phyloP scores from a whole-genome alignment of 2,888 invertebrate species.

The Drosophila helvetica region DNA sequence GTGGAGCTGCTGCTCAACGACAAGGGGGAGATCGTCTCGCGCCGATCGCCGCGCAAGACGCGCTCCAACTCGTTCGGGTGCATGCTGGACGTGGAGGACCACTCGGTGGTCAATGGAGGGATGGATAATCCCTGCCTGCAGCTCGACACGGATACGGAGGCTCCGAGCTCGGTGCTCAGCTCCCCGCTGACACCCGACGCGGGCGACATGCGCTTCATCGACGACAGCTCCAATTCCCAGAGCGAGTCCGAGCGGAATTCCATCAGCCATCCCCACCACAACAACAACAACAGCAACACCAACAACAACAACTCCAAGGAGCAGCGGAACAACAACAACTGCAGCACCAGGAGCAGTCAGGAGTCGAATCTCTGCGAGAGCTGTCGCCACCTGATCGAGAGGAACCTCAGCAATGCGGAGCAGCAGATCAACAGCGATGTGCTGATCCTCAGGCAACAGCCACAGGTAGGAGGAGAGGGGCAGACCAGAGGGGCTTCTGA shows the following conservation, averaged over 20 bases:
- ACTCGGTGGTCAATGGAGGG: neutral
- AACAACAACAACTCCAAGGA: constrained; percentile 51
- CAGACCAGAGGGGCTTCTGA: no score
- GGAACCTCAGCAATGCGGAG: constrained; percentile 80
- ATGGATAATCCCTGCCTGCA: constrained; percentile 43
- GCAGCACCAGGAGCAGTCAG: constrained; percentile 23
- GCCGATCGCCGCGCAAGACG: constrained; percentile 58
- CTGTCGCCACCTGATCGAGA: constrained; percentile 78
- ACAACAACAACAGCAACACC: constrained; percentile 49
- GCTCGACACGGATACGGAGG: constrained; percentile 21
- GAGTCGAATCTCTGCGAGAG: constrained; percentile 77
- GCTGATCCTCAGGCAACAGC: constrained; percentile 32
- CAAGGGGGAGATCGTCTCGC: constrained; percentile 78
- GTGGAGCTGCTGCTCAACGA: constrained; percentile 79
- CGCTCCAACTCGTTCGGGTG: constrained; percentile 82
- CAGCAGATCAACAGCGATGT: constrained; percentile 53
- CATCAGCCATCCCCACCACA: constrained; percentile 47
- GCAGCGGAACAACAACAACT: constrained; percentile 35
- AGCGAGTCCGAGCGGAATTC: constrained; percentile 81
- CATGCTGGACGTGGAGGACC: constrained; percentile 73
- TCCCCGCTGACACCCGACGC: constrained; percentile 60
- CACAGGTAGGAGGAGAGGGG: constrained; percentile 30
- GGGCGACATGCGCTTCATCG: constrained; percentile 81
- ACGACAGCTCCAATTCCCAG: constrained; percentile 82
- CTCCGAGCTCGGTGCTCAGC: constrained; percentile 48